phyloP scores from a whole-genome alignment of 2,888 invertebrate species.

The Erannis defoliaria region DNA sequence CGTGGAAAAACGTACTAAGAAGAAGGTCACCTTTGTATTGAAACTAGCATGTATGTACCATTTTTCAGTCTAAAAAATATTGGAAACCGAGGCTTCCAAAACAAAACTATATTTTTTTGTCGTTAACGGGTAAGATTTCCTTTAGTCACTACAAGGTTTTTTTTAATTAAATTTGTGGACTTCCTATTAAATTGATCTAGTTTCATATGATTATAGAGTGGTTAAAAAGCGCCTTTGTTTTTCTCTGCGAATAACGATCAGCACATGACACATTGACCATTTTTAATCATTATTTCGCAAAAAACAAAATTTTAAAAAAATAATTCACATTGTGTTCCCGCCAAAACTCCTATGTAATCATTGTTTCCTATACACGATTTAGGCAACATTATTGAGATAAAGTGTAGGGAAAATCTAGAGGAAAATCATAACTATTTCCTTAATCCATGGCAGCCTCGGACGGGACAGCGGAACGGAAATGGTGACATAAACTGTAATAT shows the following conservation, averaged over 20 bases:
- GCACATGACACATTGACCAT: slow-evolving; percentile 24
- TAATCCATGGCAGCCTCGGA: slow-evolving; percentile 42
- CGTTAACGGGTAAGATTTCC: too few species aligned
- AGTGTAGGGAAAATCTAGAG: slow-evolving; percentile 51
- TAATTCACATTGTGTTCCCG: too few species aligned
- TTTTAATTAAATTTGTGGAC: too few species aligned
- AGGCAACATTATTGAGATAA: slow-evolving; percentile 33
- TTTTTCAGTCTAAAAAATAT: too few species aligned
- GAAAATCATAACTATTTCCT: slow-evolving; percentile 51
- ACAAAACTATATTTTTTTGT: too few species aligned
- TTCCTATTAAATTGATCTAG: background rate
- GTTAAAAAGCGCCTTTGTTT: slow-evolving; percentile 4
- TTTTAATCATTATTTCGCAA: too few species aligned
- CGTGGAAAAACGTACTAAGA: too few species aligned
- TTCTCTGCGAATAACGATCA: background rate
- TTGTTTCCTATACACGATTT: slow-evolving; percentile 9
- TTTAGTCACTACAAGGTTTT: too few species aligned
- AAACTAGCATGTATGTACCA: too few species aligned
- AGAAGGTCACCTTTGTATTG: too few species aligned
- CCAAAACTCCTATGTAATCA: background rate
- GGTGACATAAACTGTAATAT: slow-evolving; percentile 46
- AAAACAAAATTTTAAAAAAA: too few species aligned
- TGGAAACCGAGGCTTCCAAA: too few species aligned
- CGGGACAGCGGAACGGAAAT: slow-evolving; percentile 43
- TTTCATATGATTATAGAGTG: background rate